phyloP scores from a whole-genome alignment of 2,888 invertebrate genomes.

The Drosophila seclusa region DNA sequence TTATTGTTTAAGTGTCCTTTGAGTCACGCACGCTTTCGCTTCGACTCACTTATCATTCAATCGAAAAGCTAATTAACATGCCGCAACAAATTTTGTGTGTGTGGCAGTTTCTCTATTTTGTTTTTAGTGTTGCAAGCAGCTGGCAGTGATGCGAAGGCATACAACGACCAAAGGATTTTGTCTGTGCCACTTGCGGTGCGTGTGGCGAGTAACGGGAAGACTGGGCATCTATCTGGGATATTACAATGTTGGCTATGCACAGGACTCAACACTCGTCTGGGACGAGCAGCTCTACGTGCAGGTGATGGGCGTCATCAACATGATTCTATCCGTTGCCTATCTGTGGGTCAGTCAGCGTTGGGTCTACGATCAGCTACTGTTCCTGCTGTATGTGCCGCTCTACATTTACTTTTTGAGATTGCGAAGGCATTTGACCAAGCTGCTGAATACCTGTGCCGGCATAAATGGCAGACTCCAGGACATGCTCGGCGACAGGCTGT shows the following conservation, averaged over 20 bases:
- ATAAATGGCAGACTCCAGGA: conserved; percentile 35
- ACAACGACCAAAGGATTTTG: conserved; percentile 55
- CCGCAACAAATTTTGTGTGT: neutral
- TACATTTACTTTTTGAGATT: conserved; percentile 54
- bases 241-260: conserved; percentile 50
- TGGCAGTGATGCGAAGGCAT: conserved; percentile 44
- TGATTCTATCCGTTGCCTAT: conserved; percentile 31
- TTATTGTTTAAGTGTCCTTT: conserved; percentile 46
- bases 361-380: conserved; percentile 50
- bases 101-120: neutral
- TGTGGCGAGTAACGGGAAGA: conserved; percentile 46
- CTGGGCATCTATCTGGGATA: conserved; percentile 58
- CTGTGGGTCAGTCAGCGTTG: conserved; percentile 52
- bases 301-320: conserved; percentile 34
- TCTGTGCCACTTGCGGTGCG: conserved; percentile 57
- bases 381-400: conserved; percentile 50
- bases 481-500: conserved; percentile 45
- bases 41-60: conserved; percentile 29
- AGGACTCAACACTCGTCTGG: conserved; percentile 25
- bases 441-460: conserved; percentile 46
- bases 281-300: conserved; percentile 64
- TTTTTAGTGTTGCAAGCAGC: conserved; percentile 39
- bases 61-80: conserved; percentile 32
- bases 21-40: neutral
- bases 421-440: conserved; percentile 37